These are phyloP conservation scores for Rhea pennata DNA, from an alignment of 2,113 vertebrate genomes.

Conservation along the genomic window DNA sequence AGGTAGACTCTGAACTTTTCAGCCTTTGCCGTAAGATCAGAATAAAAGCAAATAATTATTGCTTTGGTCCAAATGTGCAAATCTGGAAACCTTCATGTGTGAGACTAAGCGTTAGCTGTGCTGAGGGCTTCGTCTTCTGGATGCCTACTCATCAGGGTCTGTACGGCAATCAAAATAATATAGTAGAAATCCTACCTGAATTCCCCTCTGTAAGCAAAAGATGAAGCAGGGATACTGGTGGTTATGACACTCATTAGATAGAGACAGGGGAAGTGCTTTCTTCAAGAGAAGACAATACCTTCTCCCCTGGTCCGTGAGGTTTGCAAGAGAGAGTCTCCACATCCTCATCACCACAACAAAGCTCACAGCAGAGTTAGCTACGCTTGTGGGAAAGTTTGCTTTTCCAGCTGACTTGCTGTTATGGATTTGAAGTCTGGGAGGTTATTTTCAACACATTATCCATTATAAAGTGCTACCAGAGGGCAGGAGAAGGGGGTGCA, in stretches of 20 bases:
- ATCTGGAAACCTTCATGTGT: neutral
- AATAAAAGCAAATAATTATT: neutral
- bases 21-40: neutral
- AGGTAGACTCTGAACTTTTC: neutral
- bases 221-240: neutral
- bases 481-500: neutral
- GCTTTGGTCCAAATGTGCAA: neutral
- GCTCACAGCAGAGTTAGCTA: neutral
- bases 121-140: neutral
- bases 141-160: too few species aligned
- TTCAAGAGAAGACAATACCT: neutral
- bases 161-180: too few species aligned
- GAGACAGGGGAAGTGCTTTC: neutral
- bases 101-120: neutral
- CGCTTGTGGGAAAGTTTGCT: neutral
- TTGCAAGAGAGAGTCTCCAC: neutral
- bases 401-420: neutral
- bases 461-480: neutral
- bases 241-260: neutral
- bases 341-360: neutral
- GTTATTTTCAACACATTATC: neutral
- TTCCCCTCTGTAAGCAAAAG: neutral
- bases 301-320: neutral
- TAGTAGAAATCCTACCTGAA: fast-evolving
- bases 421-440: neutral